These are phyloP conservation scores for Pristionchus maxplancki DNA, from an alignment of 2,888 invertebrate species.

Conservation along the genomic window DNA sequence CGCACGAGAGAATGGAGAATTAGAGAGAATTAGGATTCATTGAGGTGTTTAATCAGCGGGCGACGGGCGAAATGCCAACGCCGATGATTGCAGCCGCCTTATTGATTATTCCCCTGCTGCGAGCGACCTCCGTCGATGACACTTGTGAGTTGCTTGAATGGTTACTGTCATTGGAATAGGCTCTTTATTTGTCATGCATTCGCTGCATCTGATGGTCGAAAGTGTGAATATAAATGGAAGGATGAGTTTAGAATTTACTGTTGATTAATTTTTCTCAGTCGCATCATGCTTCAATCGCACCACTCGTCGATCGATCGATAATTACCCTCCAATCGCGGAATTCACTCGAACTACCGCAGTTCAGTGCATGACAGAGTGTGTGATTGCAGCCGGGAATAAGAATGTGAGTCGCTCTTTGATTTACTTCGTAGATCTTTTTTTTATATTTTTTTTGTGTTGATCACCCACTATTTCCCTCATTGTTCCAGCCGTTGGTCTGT, in stretches of 20 bases:
- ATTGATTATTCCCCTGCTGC: background rate
- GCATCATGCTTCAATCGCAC: constrained; percentile 68
- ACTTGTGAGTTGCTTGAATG: constrained; percentile 21
- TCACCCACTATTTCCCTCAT: background rate
- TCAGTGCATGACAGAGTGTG: constrained; percentile 68
- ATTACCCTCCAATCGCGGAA: constrained; percentile 72
- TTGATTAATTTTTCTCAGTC: constrained; percentile 54
- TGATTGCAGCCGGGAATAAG: constrained; percentile 62
- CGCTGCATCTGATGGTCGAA: no score
- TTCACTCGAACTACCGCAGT: constrained; percentile 66
- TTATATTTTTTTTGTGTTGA: background rate
- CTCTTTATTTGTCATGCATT: no score
- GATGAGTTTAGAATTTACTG: no score
- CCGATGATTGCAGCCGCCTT: background rate
- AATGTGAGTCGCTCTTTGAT: constrained; percentile 31
- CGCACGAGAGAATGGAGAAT: constrained; percentile 29
- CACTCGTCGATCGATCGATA: constrained; percentile 69
- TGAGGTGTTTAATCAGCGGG: constrained; percentile 18
- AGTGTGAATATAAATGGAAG: no score
- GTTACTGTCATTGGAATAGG: no score
- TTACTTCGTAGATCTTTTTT: background rate
- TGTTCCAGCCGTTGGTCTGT: constrained; percentile 65
- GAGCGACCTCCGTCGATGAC: constrained; percentile 8
- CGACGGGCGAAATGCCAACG: background rate
- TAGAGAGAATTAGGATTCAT: constrained; percentile 28